Percentiles rank a stretch among this genome's conserved stretches.
Evolutionary conservation across 2,113 vertebrate genomes (phyloP).

Genomic region (Poeciliopsis prolifica): DNA sequence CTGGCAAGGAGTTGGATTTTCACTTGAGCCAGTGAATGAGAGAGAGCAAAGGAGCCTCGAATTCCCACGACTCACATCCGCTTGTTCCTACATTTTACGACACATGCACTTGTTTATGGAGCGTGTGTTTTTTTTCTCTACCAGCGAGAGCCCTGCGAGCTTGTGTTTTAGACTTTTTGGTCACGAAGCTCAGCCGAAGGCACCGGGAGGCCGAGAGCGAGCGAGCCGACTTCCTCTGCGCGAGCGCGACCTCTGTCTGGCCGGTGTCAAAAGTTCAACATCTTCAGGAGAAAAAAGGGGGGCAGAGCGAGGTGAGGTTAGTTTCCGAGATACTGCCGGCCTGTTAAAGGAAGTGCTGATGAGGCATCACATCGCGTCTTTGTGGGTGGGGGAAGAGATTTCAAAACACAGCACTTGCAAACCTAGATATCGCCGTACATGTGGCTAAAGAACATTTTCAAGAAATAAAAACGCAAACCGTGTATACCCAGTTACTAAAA

Average conservation of each 20-base stretch:
- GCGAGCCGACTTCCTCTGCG: constrained; percentile 56
- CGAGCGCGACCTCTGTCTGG: constrained; percentile 45
- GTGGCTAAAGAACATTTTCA: constrained; percentile 18
- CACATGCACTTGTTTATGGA: constrained; percentile 38
- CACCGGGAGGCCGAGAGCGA: constrained; percentile 53
- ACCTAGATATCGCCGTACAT: constrained; percentile 15
- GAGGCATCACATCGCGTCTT: constrained; percentile 43
- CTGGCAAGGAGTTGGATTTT: constrained; percentile 53
- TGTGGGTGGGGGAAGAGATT: constrained; percentile 29
- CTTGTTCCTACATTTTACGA: constrained; percentile 35
- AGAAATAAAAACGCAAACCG: constrained; percentile 11
- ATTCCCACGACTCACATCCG: constrained; percentile 70
- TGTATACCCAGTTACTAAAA: constrained; percentile 24
- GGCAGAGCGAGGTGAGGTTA: constrained; percentile 54
- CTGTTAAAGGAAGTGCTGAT: constrained; percentile 53
- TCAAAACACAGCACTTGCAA: constrained; percentile 22
- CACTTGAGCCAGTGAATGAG: constrained; percentile 61
- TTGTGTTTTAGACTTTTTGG: constrained; percentile 11
- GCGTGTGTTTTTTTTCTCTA: constrained; percentile 9
- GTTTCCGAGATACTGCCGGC: constrained; percentile 53
- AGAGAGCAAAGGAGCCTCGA: constrained; percentile 43
- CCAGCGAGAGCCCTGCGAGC: constrained; percentile 23
- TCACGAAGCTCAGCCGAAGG: constrained; percentile 31
- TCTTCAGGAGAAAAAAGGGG: constrained; percentile 37
- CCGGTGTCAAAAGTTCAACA: constrained; percentile 43